These are phyloP conservation scores for Montipora foliosa DNA, from an alignment of 64 coral and sea anemone species.

Conservation along the genomic window DNA sequence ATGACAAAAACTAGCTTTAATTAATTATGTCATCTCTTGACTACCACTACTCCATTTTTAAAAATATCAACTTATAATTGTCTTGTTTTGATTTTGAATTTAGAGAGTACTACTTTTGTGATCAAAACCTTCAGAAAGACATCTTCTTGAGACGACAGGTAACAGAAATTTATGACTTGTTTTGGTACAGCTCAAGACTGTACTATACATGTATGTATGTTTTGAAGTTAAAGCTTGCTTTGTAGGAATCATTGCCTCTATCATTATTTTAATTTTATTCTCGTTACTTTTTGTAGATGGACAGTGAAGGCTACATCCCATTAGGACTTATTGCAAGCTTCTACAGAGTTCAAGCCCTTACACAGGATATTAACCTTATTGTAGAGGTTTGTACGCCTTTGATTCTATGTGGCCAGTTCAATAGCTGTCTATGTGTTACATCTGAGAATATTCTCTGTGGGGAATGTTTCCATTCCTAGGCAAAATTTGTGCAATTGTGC, in stretches of 20 bases:
- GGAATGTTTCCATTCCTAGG: too few species aligned
- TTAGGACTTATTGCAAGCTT: constrained; percentile 96
- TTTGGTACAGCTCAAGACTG: not conserved
- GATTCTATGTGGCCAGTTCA: too few species aligned
- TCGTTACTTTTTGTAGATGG: constrained; percentile 76
- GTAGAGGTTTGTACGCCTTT: constrained; percentile 69
- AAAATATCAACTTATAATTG: not conserved
- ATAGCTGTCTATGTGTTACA: too few species aligned
- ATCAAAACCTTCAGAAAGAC: constrained; percentile 91
- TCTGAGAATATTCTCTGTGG: too few species aligned
- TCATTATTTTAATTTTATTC: not conserved
- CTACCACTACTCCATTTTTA: too few species aligned
- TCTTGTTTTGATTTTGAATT: constrained; percentile 20
- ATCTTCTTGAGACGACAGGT: constrained; percentile 98
- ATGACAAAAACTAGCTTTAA: too few species aligned
- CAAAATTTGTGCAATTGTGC: too few species aligned
- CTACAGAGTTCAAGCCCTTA: constrained; percentile 97
- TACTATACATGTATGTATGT: not conserved
- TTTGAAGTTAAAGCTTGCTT: not conserved
- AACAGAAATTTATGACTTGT: not conserved
- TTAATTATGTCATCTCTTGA: too few species aligned
- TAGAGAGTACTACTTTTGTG: constrained; percentile 99
- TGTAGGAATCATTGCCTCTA: too few species aligned
- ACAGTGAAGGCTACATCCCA: constrained; percentile 93
- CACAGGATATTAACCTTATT: constrained; percentile 90